Evolutionary conservation across 2,888 invertebrate genomes (phyloP), one percentile per base, ranked within the genome.

Genomic region (Hecatera dysodea): DNA sequence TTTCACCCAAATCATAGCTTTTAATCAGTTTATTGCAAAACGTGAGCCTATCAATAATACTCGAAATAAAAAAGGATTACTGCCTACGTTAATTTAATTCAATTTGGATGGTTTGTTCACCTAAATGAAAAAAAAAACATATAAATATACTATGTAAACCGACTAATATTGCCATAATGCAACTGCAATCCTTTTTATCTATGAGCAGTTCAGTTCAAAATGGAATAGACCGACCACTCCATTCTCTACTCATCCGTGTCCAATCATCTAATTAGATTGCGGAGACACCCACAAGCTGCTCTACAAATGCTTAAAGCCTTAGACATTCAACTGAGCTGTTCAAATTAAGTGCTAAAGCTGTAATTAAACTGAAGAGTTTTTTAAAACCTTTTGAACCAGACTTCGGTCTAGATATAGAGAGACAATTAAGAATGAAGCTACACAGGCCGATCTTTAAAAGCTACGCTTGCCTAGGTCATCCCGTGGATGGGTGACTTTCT

Each of bases 201-300:
- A 44, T 19, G 44, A 44, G 17, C 42, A 42, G 42, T 22, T 33
- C 9, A 2, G 42, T 2, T 19, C 15, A 24, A 33, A 11, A 29
- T 12, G 0, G 17, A 29, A 15, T 44, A 6, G 3, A 19, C 0
- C 15, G 17, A 17, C 7, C 27, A 36, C 46, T 77, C 57, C 55
- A 77, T 62, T 74, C 0, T 2, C 19, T 36, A 15, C 7, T 61
- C 11, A 19, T 74, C 61, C 2, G 15, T 76, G 68, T 53, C 39
- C n/a, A 44, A 22, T 56, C 62, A 36, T 53, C 67, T 80, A 84
- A 83, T 83, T 84, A 82, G 78, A 83, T 84, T 84, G 82, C 82
- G 12, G 15, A 67, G 83, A 84, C 83, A 80, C 82, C 83, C 60
- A 24, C 72, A 56, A 70, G 68, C 68, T 71, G 63, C 59, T 69